Evolutionary conservation across 2,113 vertebrate species (phyloP), one percentile per base, ranked within the genome.

Genomic region (Grantiella picta): DNA sequence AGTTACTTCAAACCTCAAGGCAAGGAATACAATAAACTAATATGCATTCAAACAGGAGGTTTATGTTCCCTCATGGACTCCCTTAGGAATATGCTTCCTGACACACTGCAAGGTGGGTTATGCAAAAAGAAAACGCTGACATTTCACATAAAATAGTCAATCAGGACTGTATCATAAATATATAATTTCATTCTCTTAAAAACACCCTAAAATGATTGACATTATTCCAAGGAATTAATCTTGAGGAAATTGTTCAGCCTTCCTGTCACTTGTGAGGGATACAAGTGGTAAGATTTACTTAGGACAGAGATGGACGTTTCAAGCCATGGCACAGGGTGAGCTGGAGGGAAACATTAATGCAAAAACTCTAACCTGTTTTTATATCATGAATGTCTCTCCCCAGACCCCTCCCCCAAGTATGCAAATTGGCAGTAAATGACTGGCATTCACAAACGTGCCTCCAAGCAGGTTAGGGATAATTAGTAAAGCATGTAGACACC

Each of bases 401-500:
- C 90, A 94, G 72, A 40, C 54, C 73, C 64, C 64, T 95, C 84
- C 83, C 76, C 38, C 86, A 79, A 71, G 72, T 93, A 98, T 94
- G 94, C 72, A 96, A 97, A 97, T 89, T 89, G 86, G 91, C 86
- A 96, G 96, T 88, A 97, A 96, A 95, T 98, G 97, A 97, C 85
- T 97, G 96, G 90, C 96, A 97, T 95, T 96, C 95, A 96, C 80
- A 95, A 97, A 94, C 90, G 94, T 96, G 96, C 96, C 97, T 97
- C 82, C 72, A 92, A 98, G 95, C 96, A 94, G 91, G 94, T 97
- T 97, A 95, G 91, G 93, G 94, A 96, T 98, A 98, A 98, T 97
- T 97, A 97, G 96, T 57, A 94, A 95, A 95, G 95, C 96, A 96
- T 47, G 75, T 82, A 97, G 97, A 95, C 95, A 97, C 83, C 92